phyloP scores from a whole-genome alignment of 64 coral and sea anemone species.

The Stichodactyla mertensii region DNA sequence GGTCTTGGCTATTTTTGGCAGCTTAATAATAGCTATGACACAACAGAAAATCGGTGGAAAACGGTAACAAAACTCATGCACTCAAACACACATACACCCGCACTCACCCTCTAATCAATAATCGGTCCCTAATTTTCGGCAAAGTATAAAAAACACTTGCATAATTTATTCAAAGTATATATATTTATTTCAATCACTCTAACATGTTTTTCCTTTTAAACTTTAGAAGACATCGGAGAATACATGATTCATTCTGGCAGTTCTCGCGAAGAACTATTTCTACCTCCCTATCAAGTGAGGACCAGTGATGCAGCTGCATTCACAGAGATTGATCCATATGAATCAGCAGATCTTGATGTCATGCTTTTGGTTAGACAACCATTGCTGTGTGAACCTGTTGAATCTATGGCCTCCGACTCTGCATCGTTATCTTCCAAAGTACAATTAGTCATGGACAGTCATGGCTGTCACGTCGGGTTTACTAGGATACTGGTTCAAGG shows the following conservation, averaged over 20 bases:
- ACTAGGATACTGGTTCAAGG: background rate
- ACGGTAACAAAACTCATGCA: too few species aligned
- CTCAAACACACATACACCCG: too few species aligned
- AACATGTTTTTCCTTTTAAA: background rate
- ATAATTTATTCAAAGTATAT: background rate
- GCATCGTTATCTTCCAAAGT: background rate
- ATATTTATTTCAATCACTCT: too few species aligned
- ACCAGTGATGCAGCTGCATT: background rate
- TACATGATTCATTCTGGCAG: slow-evolving; percentile 17
- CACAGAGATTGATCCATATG: background rate
- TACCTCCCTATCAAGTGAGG: background rate
- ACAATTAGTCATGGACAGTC: background rate
- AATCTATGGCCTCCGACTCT: background rate
- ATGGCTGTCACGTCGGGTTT: slow-evolving; percentile 9
- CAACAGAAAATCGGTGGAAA: too few species aligned
- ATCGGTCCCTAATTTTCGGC: too few species aligned
- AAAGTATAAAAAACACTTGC: background rate
- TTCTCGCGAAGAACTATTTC: slow-evolving; percentile 1
- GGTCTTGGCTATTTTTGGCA: too few species aligned
- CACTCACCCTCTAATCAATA: background rate
- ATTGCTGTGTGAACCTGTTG: background rate
- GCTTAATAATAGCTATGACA: too few species aligned
- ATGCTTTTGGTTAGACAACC: background rate
- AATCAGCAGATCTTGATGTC: slow-evolving; percentile 8
- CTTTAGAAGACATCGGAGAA: slow-evolving; percentile 4